phyloP scores from a whole-genome alignment of 2,113 vertebrate genomes.

The Procapra przewalskii region DNA sequence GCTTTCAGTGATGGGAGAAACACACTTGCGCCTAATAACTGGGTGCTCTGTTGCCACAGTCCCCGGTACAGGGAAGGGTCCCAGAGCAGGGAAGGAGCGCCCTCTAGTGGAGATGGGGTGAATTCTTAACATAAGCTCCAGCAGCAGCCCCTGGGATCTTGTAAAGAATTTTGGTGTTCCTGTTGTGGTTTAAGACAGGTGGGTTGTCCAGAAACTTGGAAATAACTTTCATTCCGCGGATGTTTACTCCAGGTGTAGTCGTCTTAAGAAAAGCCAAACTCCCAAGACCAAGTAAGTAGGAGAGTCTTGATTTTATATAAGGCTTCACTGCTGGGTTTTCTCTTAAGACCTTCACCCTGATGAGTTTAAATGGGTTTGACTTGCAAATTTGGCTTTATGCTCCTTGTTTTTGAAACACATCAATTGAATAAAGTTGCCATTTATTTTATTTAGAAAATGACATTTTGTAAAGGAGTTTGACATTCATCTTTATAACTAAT shows the following conservation, averaged over 20 bases:
- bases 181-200: neutral
- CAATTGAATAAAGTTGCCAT: conserved; percentile 59
- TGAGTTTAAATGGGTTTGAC: conserved; percentile 21
- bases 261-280: conserved; percentile 5
- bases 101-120: conserved; percentile 25
- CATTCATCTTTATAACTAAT: neutral
- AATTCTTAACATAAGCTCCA: neutral
- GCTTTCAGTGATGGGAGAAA: neutral
- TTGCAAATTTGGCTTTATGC: neutral
- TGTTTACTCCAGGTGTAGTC: neutral
- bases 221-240: neutral
- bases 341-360: neutral
- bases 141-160: neutral
- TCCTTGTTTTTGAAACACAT: conserved; percentile 8
- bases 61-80: neutral
- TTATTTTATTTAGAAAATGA: conserved; percentile 58
- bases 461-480: conserved; percentile 4
- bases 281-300: neutral
- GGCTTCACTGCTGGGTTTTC: neutral
- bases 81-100: neutral
- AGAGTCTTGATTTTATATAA: neutral
- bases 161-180: neutral
- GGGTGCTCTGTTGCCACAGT: neutral
- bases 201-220: neutral
- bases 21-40: neutral